These are phyloP conservation scores for Drosophila meridiana DNA, from an alignment of 2,888 invertebrate genomes.

Conservation along the genomic window DNA sequence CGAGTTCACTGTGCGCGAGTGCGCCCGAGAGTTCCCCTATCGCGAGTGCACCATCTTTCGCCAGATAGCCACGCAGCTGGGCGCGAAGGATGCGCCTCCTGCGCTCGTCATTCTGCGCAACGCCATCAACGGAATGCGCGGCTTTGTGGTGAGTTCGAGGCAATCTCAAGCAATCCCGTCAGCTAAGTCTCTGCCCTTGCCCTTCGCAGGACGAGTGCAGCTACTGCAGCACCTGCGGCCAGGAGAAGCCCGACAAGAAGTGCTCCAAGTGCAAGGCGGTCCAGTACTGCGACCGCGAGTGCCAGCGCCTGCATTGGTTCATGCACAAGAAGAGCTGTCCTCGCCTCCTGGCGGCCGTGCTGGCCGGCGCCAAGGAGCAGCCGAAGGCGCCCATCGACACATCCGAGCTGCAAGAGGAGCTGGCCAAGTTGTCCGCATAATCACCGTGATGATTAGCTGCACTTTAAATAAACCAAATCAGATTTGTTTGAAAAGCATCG, in stretches of 20 bases:
- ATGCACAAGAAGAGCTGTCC: slow-evolving; percentile 95
- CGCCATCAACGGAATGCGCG: slow-evolving; percentile 95
- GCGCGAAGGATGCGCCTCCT: slow-evolving; percentile 89
- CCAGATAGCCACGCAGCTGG: slow-evolving; percentile 91
- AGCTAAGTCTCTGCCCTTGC: not conserved
- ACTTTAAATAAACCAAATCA: slow-evolving; percentile 39
- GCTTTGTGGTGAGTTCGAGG: slow-evolving; percentile 86
- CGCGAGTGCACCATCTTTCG: slow-evolving; percentile 95
- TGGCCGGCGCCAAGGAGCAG: slow-evolving; percentile 55
- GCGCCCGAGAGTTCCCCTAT: slow-evolving; percentile 95
- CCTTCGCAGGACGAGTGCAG: slow-evolving; percentile 86
- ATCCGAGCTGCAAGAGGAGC: slow-evolving; percentile 72
- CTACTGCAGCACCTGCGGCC: slow-evolving; percentile 94
- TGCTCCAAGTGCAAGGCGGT: slow-evolving; percentile 97
- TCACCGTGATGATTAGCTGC: slow-evolving; percentile 13
- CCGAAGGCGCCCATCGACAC: slow-evolving; percentile 74
- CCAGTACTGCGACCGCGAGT: slow-evolving; percentile 96
- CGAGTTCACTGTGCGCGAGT: slow-evolving; percentile 92
- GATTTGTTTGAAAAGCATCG: slow-evolving; percentile 9
- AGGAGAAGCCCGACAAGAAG: slow-evolving; percentile 95
- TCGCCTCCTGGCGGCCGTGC: slow-evolving; percentile 86
- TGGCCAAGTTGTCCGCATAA: slow-evolving; percentile 72
- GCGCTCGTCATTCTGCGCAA: slow-evolving; percentile 91
- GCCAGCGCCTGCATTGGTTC: slow-evolving; percentile 97
- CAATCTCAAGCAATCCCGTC: not conserved